These are phyloP conservation scores for Chionis minor DNA, from an alignment of 2,113 vertebrate genomes.

Conservation along the genomic window DNA sequence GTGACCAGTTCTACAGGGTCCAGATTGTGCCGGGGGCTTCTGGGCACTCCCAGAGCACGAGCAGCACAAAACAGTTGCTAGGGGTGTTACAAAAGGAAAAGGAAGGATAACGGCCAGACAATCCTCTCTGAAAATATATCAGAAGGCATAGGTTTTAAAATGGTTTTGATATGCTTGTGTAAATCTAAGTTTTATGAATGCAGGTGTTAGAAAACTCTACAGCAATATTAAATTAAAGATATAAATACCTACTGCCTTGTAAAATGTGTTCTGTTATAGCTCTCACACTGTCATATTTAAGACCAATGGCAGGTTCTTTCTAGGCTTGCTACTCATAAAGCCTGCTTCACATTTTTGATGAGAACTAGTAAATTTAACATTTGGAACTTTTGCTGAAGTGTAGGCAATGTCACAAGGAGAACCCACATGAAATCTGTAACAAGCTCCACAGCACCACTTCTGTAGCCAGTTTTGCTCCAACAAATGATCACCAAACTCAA, in stretches of 20 bases:
- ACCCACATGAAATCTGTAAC: not conserved
- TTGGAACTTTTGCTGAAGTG: not conserved
- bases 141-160: not conserved
- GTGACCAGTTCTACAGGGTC: rapidly evolving
- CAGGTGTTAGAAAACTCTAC: not conserved
- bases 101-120: not conserved
- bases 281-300: not conserved
- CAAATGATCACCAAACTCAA: not conserved
- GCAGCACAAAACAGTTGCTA: not conserved
- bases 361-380: not conserved
- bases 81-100: rapidly evolving
- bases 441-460: rapidly evolving
- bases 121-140: not conserved
- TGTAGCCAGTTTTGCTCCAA: not conserved
- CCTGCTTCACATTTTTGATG: not conserved
- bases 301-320: not conserved
- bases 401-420: not conserved
- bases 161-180: not conserved
- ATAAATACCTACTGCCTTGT: not conserved
- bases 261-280: not conserved
- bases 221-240: not conserved
- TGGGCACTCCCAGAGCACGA: rapidly evolving
- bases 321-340: not conserved
- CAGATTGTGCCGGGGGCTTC: rapidly evolving
- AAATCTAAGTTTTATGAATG: not conserved